phyloP scores from a whole-genome alignment of 30 jellyfish, hydroid and myxozoan genomes.

The Aurelia sp. region DNA sequence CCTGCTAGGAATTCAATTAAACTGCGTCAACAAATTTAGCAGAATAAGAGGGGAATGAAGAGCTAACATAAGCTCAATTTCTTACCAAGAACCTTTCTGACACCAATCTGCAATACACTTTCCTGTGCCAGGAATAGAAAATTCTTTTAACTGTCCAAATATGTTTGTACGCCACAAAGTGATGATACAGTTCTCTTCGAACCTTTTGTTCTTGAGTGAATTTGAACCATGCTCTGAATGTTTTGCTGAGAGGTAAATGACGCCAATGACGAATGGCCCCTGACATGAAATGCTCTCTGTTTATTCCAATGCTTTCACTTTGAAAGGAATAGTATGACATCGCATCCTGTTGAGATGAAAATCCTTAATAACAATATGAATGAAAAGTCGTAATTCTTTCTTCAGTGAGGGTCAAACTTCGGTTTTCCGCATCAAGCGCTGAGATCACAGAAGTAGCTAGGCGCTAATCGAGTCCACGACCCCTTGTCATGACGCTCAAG shows the following conservation, averaged over 20 bases:
- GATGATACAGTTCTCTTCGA: constrained; percentile 25
- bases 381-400: too few species aligned
- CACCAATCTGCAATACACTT: constrained; percentile 52
- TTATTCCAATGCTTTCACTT: constrained; percentile 56
- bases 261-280: constrained; percentile 78
- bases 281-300: constrained; percentile 56
- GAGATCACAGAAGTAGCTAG: too few species aligned
- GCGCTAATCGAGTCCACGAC: too few species aligned
- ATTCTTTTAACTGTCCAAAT: constrained; percentile 18
- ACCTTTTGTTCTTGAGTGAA: constrained; percentile 44
- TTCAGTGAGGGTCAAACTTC: too few species aligned
- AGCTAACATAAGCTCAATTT: too few species aligned
- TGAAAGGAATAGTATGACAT: constrained; percentile 62
- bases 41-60: too few species aligned
- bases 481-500: too few species aligned
- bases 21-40: too few species aligned
- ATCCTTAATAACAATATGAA: too few species aligned
- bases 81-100: constrained; percentile 51
- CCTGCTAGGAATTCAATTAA: too few species aligned
- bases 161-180: constrained; percentile 6
- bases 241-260: constrained; percentile 53
- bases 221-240: constrained; percentile 70
- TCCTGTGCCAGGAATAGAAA: constrained; percentile 50
- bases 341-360: constrained; percentile 41
- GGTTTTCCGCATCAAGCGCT: too few species aligned